Base-by-base conservation (phyloP, 2,888 invertebrate genomes). In the Dusona sp. region DNA sequence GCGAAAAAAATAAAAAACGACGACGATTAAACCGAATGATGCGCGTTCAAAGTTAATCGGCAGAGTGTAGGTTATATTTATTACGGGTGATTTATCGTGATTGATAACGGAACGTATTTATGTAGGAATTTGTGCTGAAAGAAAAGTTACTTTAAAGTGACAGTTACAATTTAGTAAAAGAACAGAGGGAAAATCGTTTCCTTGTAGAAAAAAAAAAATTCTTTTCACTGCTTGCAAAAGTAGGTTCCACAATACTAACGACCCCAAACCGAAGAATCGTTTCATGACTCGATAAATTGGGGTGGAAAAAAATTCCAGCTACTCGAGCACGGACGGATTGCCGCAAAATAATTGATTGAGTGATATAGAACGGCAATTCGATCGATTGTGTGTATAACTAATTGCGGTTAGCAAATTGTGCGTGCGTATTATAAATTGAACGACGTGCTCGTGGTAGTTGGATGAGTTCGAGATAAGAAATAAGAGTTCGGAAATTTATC, bases 21-120 rank as follows among this genome's bases (percentile, higher is more conserved):
- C 57, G 51, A 38, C 19, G 68, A 70, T 68, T 33, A 25, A 42
- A 38, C 33, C 22, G 51, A 61, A 72, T 57, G 57, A 67, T 45
- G 48, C 36, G 33, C 51, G 72, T 45, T 72, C 33, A 19, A 48
- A 73, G 72, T 82, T 72, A 75, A 87, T 87, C 79, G 82, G 29
- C 54, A 48, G 70, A 57, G 79, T 67, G 67, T 19, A 11, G 38
- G n/a, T 38, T 67, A 3, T 38, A 22, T 67, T 38, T 67, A 68
- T 68, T 67, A 22, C 11, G 33, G n/a, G 19, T 51, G 22, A 36
- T 75, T 68, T 6, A 22, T 70, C 4, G 61, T 22, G 22, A 68
- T 29, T 68, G 67, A 57, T 74, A 38, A 67, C 65, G 16, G 36
- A 73, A 8, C 9, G 36, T 22, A 57, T 45, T 75, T 42, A n/a